Evolutionary conservation across 2,113 vertebrate genomes (phyloP).

Genomic region (Aythya baeri): DNA sequence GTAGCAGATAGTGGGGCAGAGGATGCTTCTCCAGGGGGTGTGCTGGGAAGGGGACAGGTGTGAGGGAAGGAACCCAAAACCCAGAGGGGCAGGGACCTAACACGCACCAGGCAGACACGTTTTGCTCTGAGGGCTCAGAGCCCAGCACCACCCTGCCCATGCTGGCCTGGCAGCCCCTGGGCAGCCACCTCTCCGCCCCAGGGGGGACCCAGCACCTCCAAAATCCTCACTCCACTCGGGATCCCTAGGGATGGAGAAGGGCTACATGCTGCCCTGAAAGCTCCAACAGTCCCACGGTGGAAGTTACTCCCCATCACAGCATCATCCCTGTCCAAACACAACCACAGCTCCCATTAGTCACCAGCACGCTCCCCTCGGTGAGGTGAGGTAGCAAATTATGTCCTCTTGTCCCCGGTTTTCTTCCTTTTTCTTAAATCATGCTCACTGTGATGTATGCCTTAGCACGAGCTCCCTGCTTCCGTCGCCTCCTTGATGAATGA

Average conservation of each 20-base stretch:
- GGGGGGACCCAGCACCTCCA: not conserved
- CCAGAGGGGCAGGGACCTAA: not conserved
- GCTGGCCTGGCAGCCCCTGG: not conserved
- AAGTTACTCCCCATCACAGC: not conserved
- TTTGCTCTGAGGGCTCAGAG: not conserved
- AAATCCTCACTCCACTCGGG: not conserved
- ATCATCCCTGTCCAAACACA: not conserved
- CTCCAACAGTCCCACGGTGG: accelerated
- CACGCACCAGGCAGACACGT: not conserved
- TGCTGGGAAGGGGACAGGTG: not conserved
- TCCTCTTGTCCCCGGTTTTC: not conserved
- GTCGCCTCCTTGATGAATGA: not conserved
- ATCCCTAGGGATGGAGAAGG: not conserved
- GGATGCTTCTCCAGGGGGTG: accelerated
- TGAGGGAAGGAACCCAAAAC: not conserved
- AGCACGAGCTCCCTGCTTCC: accelerated
- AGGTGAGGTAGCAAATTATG: not conserved
- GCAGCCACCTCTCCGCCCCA: not conserved
- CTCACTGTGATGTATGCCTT: accelerated
- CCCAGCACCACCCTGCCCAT: not conserved
- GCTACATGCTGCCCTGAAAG: not conserved
- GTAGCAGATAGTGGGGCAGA: no score
- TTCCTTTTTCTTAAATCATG: not conserved
- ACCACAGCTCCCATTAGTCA: not conserved
- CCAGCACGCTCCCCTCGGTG: not conserved